Evolutionary conservation across 2,888 invertebrate species (phyloP).

Genomic region (Pristionchus maxplancki): DNA sequence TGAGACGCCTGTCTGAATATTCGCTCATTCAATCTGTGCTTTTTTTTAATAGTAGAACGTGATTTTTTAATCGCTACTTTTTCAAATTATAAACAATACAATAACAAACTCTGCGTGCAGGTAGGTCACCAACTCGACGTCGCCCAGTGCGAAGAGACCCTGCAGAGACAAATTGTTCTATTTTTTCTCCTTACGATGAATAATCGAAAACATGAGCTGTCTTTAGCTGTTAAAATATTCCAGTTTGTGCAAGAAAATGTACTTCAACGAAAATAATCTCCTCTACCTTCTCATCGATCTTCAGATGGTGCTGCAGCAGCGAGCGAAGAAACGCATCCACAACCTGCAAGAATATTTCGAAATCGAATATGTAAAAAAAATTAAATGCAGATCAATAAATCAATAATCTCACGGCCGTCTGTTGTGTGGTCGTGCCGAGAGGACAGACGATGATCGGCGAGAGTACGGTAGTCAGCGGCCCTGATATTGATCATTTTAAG

Average conservation of each 20-base stretch:
- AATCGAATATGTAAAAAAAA: not conserved
- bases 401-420: conserved; percentile 28
- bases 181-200: too few relatives aligned
- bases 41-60: too few relatives aligned
- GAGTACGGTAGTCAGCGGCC: conserved; percentile 1
- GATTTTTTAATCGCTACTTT: not conserved
- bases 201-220: too few relatives aligned
- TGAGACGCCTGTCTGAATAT: conserved; percentile 54
- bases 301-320: conserved; percentile 35
- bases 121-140: conserved; percentile 35
- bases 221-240: too few relatives aligned
- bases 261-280: too few relatives aligned
- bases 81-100: not conserved
- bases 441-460: conserved; percentile 48
- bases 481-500: conserved; percentile 20
- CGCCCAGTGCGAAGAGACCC: conserved; percentile 44
- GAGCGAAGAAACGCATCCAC: conserved; percentile 7
- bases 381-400: not conserved
- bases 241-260: too few relatives aligned
- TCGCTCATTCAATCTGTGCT: too few relatives aligned
- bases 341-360: conserved; percentile 15
- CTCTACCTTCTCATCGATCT: not conserved
- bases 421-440: conserved; percentile 13
- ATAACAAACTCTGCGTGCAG: conserved; percentile 45
- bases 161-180: not conserved